Conservation (phyloP, 2,888 invertebrate genomes). For the Hypercompe scribonia region DNA sequence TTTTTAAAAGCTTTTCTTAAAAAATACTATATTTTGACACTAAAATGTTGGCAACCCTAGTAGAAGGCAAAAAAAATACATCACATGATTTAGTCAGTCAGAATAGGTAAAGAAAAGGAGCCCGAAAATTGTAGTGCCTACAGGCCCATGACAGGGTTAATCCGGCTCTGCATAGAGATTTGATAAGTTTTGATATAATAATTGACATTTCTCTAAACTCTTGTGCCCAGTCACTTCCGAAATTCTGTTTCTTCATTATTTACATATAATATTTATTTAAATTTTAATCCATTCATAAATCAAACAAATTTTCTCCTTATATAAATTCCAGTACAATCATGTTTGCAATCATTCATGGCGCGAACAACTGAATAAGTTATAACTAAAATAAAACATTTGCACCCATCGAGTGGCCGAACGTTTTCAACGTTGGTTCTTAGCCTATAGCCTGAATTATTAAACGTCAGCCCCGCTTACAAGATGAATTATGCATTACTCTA, state of each 20-base stretch:
- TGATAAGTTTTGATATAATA: too few relatives aligned
- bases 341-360: slow-evolving; percentile 46
- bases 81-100: too few relatives aligned
- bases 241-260: background rate
- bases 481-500: slow-evolving; percentile 53
- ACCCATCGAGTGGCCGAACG: slow-evolving; percentile 38
- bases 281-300: background rate
- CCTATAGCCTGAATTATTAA: slow-evolving; percentile 52
- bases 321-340: slow-evolving; percentile 18
- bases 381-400: slow-evolving; percentile 53
- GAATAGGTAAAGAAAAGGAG: too few relatives aligned
- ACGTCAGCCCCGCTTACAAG: slow-evolving; percentile 42
- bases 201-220: too few relatives aligned
- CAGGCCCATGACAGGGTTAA: too few relatives aligned
- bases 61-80: too few relatives aligned
- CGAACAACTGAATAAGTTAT: slow-evolving; percentile 53
- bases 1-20: too few relatives aligned
- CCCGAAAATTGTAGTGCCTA: too few relatives aligned
- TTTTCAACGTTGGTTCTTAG: slow-evolving; percentile 43
- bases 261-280: background rate
- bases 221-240: too few relatives aligned
- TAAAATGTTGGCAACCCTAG: too few relatives aligned
- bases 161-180: too few relatives aligned
- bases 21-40: too few relatives aligned
- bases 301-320: background rate